phyloP scores from a whole-genome alignment of 2,113 vertebrate species.

The Corythornis madagascariensis region DNA sequence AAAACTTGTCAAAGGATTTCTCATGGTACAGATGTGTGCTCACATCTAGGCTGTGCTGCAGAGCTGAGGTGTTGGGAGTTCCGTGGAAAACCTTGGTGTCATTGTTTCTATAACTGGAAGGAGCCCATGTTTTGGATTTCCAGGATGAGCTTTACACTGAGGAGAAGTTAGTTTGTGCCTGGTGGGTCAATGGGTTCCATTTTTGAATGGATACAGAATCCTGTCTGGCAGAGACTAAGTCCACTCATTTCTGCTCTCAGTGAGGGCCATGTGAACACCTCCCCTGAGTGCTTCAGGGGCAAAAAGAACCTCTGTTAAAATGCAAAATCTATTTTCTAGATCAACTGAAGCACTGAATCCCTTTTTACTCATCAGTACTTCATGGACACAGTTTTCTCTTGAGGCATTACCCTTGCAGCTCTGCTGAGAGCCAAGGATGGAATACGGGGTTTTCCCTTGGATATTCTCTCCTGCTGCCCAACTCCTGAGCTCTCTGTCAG shows the following conservation, averaged over 20 bases:
- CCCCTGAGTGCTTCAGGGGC: background rate
- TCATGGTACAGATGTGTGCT: accelerated
- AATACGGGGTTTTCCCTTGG: background rate
- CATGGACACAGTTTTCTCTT: background rate
- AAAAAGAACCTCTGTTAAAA: background rate
- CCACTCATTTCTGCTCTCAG: background rate
- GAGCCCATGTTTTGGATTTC: background rate
- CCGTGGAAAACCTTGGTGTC: background rate
- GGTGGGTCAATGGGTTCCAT: background rate
- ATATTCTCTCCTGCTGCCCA: background rate
- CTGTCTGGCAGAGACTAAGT: background rate
- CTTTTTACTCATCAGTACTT: background rate
- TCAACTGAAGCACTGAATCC: background rate
- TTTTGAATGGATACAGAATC: background rate
- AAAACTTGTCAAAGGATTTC: background rate
- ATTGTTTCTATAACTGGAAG: background rate
- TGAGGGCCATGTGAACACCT: background rate
- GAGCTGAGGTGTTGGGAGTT: background rate
- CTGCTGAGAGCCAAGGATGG: background rate
- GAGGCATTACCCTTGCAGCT: background rate
- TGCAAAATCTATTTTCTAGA: background rate
- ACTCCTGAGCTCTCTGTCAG: background rate
- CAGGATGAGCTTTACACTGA: background rate
- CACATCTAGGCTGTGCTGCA: background rate
- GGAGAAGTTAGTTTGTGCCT: background rate